Evolutionary conservation across 2,888 invertebrate species (phyloP).

Genomic region (Yponomeuta sedellus): DNA sequence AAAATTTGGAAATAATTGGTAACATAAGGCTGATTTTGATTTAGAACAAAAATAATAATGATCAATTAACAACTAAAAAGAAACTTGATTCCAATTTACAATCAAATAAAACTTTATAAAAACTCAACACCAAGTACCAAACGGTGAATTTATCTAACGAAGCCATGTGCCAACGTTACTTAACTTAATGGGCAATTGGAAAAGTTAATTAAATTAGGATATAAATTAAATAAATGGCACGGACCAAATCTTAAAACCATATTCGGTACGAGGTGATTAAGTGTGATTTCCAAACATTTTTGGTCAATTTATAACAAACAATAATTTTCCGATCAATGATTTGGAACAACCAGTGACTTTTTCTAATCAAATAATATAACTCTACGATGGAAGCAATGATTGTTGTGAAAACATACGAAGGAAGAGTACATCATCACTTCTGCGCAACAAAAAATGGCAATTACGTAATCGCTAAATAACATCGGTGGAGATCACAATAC

Average conservation of each 20-base stretch:
- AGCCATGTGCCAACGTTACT: constrained; percentile 49
- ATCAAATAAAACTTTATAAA: constrained; percentile 36
- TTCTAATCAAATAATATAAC: constrained; percentile 53
- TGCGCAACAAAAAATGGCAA: constrained; percentile 69
- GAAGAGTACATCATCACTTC: constrained; percentile 36
- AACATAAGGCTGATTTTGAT: constrained; percentile 50
- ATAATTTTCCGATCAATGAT: constrained; percentile 51
- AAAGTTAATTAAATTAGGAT: constrained; percentile 62
- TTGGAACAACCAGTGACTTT: constrained; percentile 51
- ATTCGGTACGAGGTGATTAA: constrained; percentile 63
- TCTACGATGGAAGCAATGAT: constrained; percentile 70
- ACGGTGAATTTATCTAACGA: constrained; percentile 55
- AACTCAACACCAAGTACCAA: constrained; percentile 71
- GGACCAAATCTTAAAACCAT: constrained; percentile 62
- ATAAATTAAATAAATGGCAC: constrained; percentile 73
- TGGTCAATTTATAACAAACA: constrained; percentile 43
- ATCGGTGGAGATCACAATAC: constrained; percentile 77
- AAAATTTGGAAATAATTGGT: constrained; percentile 38
- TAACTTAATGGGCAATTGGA: constrained; percentile 41
- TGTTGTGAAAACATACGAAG: constrained; percentile 50
- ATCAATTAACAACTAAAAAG: constrained; percentile 35
- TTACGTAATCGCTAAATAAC: constrained; percentile 71
- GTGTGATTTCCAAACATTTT: constrained; percentile 40
- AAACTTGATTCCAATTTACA: constrained; percentile 46
- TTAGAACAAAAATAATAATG: constrained; percentile 38